Conservation (phyloP, 30 jellyfish, hydroid and myxozoan species). For the Nemopilema nomurai region DNA sequence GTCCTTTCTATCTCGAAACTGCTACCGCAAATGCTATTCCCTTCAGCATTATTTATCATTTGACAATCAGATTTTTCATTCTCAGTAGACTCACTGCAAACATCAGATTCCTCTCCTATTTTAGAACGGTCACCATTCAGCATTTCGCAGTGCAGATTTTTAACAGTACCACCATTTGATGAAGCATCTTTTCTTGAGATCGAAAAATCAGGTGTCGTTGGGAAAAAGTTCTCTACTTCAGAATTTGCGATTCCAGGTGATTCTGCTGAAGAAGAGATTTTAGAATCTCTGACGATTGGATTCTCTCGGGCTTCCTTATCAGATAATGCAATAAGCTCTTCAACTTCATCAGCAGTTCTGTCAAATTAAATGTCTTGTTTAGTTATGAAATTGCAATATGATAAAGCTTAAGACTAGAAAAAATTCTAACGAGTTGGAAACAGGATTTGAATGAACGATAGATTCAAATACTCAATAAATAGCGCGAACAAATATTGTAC, state of each 20-base stretch:
- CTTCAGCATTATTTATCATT: not conserved
- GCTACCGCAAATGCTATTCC: not conserved
- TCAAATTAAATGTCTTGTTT: too few relatives aligned
- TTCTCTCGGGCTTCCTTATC: too few relatives aligned
- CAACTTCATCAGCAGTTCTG: not conserved
- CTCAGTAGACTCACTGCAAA: too few relatives aligned
- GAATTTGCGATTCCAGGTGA: not conserved
- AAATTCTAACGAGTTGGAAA: too few relatives aligned
- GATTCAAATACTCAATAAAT: too few relatives aligned
- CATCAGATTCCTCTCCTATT: not conserved
- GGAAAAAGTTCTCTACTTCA: not conserved
- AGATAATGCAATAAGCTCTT: too few relatives aligned
- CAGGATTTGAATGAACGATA: too few relatives aligned
- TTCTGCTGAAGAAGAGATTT: not conserved
- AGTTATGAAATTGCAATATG: too few relatives aligned
- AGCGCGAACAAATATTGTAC: too few relatives aligned
- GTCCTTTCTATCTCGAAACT: too few relatives aligned
- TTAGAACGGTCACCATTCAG: not conserved
- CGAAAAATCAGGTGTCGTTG: not conserved
- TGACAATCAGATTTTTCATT: not conserved
- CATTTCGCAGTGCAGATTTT: not conserved
- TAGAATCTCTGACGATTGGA: too few relatives aligned
- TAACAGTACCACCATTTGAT: not conserved
- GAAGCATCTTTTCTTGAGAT: not conserved
- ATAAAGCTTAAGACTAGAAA: too few relatives aligned